Evolutionary conservation across 2,797 vertebrate species (phyloP).

Genomic region (Luscinia luscinia): DNA sequence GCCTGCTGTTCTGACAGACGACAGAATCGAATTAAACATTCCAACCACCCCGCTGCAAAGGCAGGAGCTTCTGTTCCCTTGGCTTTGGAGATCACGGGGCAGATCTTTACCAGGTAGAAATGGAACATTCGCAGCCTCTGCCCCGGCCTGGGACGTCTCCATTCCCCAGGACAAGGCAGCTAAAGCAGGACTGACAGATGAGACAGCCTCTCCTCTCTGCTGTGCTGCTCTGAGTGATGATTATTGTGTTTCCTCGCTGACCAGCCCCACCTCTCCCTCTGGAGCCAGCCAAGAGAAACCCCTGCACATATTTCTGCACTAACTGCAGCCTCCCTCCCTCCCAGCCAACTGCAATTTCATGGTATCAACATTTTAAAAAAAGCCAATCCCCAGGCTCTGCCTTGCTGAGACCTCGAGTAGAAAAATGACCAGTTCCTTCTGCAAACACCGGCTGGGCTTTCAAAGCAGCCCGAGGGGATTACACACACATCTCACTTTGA

Average conservation of each 20-base stretch:
- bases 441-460: slow-evolving; percentile 21
- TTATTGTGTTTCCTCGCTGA: background rate
- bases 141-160: background rate
- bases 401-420: background rate
- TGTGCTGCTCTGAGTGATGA: background rate
- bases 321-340: background rate
- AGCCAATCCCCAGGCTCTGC: background rate
- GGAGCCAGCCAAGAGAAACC: background rate
- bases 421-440: slow-evolving; percentile 28
- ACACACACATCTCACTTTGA: background rate
- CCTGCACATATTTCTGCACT: background rate
- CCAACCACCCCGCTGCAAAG: slow-evolving; percentile 16
- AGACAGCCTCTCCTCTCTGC: background rate
- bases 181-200: background rate
- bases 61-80: slow-evolving; percentile 45
- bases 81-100: slow-evolving; percentile 54
- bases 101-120: background rate
- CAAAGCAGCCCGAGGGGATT: slow-evolving; percentile 14
- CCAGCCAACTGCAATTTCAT: background rate
- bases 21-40: slow-evolving; percentile 52
- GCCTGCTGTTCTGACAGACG: slow-evolving; percentile 68
- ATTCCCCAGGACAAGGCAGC: background rate
- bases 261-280: background rate
- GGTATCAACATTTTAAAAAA: background rate
- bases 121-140: background rate